A percentile compares a stretch with the other conserved stretches of the same genome.
Evolutionary conservation across 2,888 invertebrate species (phyloP).

Genomic region (Tricholauxania praeusta): DNA sequence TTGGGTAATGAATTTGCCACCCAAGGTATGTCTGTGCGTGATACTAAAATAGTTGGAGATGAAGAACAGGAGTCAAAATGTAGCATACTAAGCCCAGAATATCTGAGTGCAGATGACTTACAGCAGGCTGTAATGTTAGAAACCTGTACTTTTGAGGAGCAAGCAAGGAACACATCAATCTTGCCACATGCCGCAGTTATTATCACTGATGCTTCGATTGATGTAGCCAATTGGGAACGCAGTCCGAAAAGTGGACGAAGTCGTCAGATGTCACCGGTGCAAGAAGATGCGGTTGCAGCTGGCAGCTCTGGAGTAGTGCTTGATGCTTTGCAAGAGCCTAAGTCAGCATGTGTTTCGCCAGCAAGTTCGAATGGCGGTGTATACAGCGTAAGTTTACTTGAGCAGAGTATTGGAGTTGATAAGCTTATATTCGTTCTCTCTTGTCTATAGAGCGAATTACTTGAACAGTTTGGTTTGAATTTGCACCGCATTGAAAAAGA

Average conservation of each 20-base stretch:
- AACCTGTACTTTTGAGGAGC: neutral
- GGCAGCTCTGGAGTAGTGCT: conserved; percentile 44
- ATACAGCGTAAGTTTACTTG: conserved; percentile 77
- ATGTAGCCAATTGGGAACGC: conserved; percentile 69
- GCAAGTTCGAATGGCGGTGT: conserved; percentile 93
- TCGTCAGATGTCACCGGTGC: conserved; percentile 71
- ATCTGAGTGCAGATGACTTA: conserved; percentile 69
- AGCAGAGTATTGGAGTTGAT: no score
- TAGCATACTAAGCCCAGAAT: conserved; percentile 61
- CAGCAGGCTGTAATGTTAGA: conserved; percentile 49
- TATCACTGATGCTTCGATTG: conserved; percentile 79
- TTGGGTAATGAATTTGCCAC: conserved; percentile 60
- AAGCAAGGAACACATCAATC: conserved; percentile 5
- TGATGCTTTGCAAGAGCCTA: conserved; percentile 65
- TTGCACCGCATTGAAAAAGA: conserved; percentile 96
- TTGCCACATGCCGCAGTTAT: conserved; percentile 74
- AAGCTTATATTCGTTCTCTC: neutral
- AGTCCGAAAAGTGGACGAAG: conserved; percentile 68
- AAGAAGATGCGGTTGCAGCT: conserved; percentile 69
- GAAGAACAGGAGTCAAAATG: conserved; percentile 51
- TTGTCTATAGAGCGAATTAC: conserved; percentile 79
- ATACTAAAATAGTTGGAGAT: conserved; percentile 41
- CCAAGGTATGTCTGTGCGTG: conserved; percentile 37
- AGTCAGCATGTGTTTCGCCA: conserved; percentile 84
- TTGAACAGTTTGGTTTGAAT: conserved; percentile 88